Percentiles rank a stretch among this genome's conserved stretches.
Conservation (phyloP, 2,888 invertebrate species). For the Odontocerum albicorne region DNA sequence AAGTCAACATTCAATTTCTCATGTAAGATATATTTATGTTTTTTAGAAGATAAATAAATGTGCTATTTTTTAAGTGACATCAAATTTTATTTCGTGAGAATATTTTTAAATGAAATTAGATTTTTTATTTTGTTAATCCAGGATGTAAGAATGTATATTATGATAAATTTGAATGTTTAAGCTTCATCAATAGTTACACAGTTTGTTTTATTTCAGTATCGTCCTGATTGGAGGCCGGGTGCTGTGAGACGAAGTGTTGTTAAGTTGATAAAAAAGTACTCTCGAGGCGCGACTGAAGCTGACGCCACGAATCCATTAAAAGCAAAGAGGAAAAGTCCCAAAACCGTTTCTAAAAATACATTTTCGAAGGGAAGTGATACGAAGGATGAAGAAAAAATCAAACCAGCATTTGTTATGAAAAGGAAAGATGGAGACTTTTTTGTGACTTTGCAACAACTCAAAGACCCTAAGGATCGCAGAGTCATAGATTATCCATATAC, state of each 20-base stretch:
- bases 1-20: too few relatives aligned
- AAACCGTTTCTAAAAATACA: not conserved
- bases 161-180: too few relatives aligned
- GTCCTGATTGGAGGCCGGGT: constrained; percentile 18
- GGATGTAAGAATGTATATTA: too few relatives aligned
- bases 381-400: constrained; percentile 5
- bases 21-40: too few relatives aligned
- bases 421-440: constrained; percentile 8
- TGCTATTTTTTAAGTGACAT: too few relatives aligned
- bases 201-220: constrained; percentile 1
- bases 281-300: not conserved
- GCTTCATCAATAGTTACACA: too few relatives aligned
- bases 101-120: too few relatives aligned
- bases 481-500: constrained; percentile 12
- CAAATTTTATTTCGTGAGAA: too few relatives aligned
- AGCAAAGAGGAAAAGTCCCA: constrained; percentile 5
- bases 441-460: constrained; percentile 8
- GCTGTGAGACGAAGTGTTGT: constrained; percentile 13
- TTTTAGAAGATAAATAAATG: too few relatives aligned
- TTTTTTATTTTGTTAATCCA: too few relatives aligned
- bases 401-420: constrained; percentile 12
- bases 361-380: not conserved
- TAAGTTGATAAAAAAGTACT: constrained; percentile 4
- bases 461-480: not conserved
- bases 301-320: not conserved